Evolutionary conservation across 2,888 invertebrate genomes (phyloP), one percentile per base, ranked within the genome.

Genomic region (Drosophila nr. perissopoda): DNA sequence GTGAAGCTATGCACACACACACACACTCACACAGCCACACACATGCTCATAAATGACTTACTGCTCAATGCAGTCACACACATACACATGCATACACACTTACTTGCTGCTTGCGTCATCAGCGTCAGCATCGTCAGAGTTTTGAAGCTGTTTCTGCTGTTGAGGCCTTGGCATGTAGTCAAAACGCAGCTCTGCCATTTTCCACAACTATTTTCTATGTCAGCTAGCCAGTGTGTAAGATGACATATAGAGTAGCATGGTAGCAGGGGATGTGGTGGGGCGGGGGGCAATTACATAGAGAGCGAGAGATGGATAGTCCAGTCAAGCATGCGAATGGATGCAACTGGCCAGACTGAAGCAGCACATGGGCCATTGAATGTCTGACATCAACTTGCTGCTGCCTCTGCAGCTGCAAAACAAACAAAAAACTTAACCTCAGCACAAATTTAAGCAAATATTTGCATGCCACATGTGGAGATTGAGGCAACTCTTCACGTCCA

Each of bases 401-500:
- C 68, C 57, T 40, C 48, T 51, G 48, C 61, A 52, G 53, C 52
- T 65, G 71, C 67, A 60, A 56, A 71, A 88, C 82, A 92, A 89
- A 87, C 88, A 88, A 81, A 79, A 89, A 88, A 91, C 90, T 91
- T 89, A 92, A 92, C 92, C 92, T 92, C 91, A 93, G 92, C 91
- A 92, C 91, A 91, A 88, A 91, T 90, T 91, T 88, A 88, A 89
- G 86, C 91, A 92, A 92, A 92, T 92, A 93, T 92, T 92, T 93
- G 89, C 87, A 82, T 85, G 80, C 83, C 88, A 80, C 76, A 75
- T 82, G 82, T 81, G 82, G 82, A 79, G 79, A 79, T 77, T 79
- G 78, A 81, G 74, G 71, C 79, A 68, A 79, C 72, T 79, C 76
- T 82, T 72, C 74, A 70, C 71, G 62, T 75, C 72, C 56, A 57